Evolutionary conservation across 1,140 invertebrate genomes (phyloP).

Genomic region (Eciton burchellii): DNA sequence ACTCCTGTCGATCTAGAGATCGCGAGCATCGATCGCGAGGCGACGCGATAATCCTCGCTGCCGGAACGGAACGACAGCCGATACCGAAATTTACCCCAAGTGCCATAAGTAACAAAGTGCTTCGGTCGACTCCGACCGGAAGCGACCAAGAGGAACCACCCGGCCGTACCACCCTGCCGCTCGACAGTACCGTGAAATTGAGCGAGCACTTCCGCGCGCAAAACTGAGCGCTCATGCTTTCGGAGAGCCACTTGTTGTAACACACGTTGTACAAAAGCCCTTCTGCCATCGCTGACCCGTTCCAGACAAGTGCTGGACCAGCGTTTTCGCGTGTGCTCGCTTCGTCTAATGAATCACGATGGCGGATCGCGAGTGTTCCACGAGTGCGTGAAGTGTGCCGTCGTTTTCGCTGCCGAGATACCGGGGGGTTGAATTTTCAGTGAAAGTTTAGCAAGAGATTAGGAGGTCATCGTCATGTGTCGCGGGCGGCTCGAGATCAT

Average conservation of each 20-base stretch:
- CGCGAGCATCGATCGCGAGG: background rate
- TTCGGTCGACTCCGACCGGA: background rate
- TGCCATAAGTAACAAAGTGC: conserved; percentile 8
- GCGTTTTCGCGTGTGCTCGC: background rate
- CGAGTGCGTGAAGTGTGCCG: conserved; percentile 55
- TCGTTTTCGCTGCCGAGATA: conserved; percentile 30
- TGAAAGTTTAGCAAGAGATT: conserved; percentile 3
- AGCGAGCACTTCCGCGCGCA: background rate
- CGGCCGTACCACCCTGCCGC: background rate
- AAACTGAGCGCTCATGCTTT: background rate
- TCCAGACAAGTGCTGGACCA: background rate
- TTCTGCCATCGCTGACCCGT: background rate
- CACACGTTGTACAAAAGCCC: background rate
- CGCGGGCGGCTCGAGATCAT: conserved; percentile 46
- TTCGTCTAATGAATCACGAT: conserved; percentile 40
- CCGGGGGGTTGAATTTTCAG: background rate
- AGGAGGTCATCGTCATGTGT: conserved; percentile 34
- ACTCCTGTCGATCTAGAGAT: background rate
- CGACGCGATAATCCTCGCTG: background rate
- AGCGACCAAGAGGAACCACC: background rate
- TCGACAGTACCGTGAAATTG: background rate
- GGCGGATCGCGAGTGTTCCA: conserved; percentile 33
- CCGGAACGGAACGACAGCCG: background rate
- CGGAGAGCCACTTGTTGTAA: conserved; percentile 2
- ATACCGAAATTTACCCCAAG: conserved; percentile 10